Base-by-base conservation (phyloP, 1,140 invertebrate genomes). In the Pygmarrhopalites habei region DNA sequence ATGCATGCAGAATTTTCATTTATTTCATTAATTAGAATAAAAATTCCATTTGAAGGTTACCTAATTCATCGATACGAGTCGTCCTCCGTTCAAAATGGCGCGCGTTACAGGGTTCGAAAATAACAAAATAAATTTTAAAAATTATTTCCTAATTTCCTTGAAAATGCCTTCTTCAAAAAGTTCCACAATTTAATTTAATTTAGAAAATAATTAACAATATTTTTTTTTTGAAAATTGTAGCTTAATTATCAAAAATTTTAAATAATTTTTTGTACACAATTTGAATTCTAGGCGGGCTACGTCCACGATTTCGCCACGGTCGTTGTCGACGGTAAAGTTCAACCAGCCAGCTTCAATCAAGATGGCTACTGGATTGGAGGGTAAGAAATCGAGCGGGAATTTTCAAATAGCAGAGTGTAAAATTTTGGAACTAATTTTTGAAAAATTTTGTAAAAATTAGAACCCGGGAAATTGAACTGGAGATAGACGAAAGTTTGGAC, bases 281-380 rank as follows among this genome's bases (percentile, higher is more conserved):
- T 49, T 28, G 15, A n/a, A 47, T 35, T 32, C 5, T 82, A 61
- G 67, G 60, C 72, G 41, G 77, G 79, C 2, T 72, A 73, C 32
- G 78, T 83, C 15, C 74, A 75, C 56, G 82, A 83, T 72, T 77
- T 81, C 58, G 79, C 78, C 15, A 73, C 81, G 32, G 77, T 82
- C 17, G 51, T 81, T 12, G 69, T 81, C 5, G 74, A 81, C 66
- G 76, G 77, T 2, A 49, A 72, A 41, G 44, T 70, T 60, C 77
- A 57, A 71, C 75, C 28, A 76, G 77, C 5, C 71, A 75, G 64
- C 68, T 73, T 4, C 70, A 76, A 15, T 56, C 35, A 15, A 41
- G 26, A 19, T 17, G 19, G 21, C 21, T 72, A 35, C 23, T 80
- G 17, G 80, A 76, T 67, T 81, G 78, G 78, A 70, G 73, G 39